These are phyloP conservation scores for Piscicola geometra DNA, from an alignment of 2,888 invertebrate species.

Conservation along the genomic window DNA sequence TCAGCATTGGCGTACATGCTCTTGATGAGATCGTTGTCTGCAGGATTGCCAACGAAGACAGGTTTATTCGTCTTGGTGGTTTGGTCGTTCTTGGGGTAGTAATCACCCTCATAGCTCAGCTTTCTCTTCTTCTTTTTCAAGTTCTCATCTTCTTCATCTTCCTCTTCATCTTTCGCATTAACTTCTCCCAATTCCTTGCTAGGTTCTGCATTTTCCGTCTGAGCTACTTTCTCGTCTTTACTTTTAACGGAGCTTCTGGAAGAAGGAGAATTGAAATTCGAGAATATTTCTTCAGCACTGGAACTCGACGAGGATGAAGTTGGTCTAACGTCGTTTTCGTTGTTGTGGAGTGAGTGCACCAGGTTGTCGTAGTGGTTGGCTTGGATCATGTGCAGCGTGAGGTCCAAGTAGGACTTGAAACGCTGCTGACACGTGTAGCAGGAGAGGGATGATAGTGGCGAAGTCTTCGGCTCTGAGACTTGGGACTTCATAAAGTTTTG, in stretches of 20 bases:
- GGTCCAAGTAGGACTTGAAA: constrained; percentile 11
- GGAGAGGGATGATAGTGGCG: neutral
- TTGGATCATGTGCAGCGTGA: constrained; percentile 15
- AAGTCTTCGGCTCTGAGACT: neutral
- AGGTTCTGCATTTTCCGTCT: neutral
- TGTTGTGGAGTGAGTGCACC: neutral
- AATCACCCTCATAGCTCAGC: neutral
- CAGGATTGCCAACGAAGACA: neutral
- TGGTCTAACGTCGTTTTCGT: neutral
- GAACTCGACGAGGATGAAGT: neutral
- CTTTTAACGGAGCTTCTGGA: constrained; percentile 5
- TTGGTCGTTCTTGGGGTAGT: neutral
- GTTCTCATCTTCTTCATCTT: neutral
- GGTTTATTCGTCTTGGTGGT: neutral
- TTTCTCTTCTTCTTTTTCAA: constrained; percentile 13
- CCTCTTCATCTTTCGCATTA: neutral
- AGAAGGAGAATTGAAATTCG: neutral
- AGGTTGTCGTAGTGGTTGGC: constrained; percentile 18
- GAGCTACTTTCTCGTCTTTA: neutral
- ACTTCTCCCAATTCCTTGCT: neutral
- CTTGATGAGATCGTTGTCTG: neutral
- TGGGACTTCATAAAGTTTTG: neutral
- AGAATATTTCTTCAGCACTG: neutral
- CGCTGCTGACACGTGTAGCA: neutral
- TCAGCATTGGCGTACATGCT: neutral